Evolutionary conservation across 2,888 invertebrate genomes (phyloP).

Genomic region (Pristionchus japonicus): DNA sequence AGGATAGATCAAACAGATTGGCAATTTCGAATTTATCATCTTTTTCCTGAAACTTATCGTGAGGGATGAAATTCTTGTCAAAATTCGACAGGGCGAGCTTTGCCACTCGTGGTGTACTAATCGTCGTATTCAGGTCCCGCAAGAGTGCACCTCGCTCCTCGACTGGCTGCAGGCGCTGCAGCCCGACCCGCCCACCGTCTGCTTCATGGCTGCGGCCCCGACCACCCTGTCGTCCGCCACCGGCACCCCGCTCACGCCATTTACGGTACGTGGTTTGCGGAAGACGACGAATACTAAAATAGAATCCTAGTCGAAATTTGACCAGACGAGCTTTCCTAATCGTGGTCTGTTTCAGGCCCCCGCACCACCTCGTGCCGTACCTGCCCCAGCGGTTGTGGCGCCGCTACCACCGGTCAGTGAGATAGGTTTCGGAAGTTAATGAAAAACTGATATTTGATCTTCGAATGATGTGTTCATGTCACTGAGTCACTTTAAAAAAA

Average conservation of each 20-base stretch:
- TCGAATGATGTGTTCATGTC: too few species aligned
- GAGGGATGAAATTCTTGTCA: too few species aligned
- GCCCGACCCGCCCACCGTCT: conserved; percentile 46
- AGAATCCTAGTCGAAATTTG: background rate
- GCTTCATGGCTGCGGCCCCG: conserved; percentile 55
- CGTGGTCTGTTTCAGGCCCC: background rate
- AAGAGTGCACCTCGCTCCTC: conserved; percentile 76
- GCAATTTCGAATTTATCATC: background rate
- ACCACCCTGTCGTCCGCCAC: conserved; percentile 49
- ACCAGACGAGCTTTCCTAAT: background rate
- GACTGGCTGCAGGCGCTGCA: conserved; percentile 45
- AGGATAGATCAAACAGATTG: too few species aligned
- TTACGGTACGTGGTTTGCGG: background rate
- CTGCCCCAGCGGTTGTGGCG: background rate
- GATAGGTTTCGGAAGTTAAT: too few species aligned
- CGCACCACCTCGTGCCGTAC: background rate
- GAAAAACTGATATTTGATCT: too few species aligned
- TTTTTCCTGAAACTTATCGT: too few species aligned
- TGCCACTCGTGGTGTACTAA: conserved; percentile 76
- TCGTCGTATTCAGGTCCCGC: conserved; percentile 58
- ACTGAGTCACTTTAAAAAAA: too few species aligned
- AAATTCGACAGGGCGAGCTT: conserved; percentile 65
- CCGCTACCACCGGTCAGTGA: background rate
- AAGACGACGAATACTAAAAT: background rate
- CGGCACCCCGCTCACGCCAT: background rate